phyloP scores from a whole-genome alignment of 2,113 vertebrate genomes.

The Lamprologus lemairii region DNA sequence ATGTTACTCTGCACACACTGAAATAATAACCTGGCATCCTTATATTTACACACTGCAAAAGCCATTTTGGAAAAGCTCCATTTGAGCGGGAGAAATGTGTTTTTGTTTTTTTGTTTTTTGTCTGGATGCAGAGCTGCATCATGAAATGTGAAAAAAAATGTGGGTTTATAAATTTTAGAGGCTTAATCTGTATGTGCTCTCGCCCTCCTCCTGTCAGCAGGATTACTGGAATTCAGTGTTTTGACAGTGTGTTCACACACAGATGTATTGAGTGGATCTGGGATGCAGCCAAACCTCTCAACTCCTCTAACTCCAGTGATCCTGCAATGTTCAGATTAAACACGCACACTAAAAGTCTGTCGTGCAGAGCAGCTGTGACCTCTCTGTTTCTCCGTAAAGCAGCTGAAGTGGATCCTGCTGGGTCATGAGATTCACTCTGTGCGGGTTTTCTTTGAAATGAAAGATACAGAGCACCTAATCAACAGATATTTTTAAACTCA shows the following conservation, averaged over 20 bases:
- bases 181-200: background rate
- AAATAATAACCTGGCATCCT: background rate
- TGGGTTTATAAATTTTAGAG: background rate
- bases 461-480: background rate
- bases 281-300: background rate
- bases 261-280: background rate
- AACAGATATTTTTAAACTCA: background rate
- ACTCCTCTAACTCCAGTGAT: background rate
- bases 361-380: conserved; percentile 1
- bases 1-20: background rate
- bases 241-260: background rate
- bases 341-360: background rate
- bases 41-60: background rate
- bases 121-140: background rate
- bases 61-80: background rate
- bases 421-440: conserved; percentile 10
- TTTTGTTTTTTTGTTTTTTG: background rate
- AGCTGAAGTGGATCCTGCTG: conserved; percentile 9
- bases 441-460: conserved; percentile 28
- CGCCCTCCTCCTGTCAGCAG: background rate
- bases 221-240: conserved; percentile 14
- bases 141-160: background rate
- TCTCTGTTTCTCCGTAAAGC: conserved; percentile 28
- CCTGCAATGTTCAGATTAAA: conserved; percentile 2
- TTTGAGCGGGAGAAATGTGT: background rate